A percentile compares a stretch with the other conserved stretches of the same genome.
Conservation (phyloP, 2,113 vertebrate species). For the Hystrix brachyura region DNA sequence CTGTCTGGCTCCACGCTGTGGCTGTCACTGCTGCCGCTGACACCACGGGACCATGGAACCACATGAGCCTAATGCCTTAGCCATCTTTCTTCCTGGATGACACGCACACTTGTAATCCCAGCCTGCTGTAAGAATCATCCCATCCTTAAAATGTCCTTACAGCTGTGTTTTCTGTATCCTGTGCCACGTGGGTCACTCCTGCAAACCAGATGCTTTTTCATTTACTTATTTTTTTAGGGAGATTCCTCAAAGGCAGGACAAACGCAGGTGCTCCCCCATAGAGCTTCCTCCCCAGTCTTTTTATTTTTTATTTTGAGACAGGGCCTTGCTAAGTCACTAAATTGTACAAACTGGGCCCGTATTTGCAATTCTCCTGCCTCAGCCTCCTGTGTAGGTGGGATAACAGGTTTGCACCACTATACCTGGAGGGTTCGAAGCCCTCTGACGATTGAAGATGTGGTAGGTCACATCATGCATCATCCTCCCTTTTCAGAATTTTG, state of each 20-base stretch:
- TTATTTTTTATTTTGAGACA: neutral
- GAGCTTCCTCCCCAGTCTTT: neutral
- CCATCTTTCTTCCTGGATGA: neutral
- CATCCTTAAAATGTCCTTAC: neutral
- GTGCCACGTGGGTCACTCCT: neutral
- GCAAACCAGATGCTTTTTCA: neutral
- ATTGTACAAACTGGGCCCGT: neutral
- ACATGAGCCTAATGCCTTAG: neutral
- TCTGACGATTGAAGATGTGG: neutral
- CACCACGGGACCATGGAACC: too few relatives aligned
- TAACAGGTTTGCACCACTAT: neutral
- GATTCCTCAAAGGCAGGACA: neutral
- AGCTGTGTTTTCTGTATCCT: neutral
- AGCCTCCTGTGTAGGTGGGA: neutral
- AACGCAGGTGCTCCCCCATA: neutral
- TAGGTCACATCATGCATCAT: neutral
- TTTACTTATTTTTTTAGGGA: neutral
- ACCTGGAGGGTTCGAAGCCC: neutral
- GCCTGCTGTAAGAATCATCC: neutral
- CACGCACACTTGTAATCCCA: neutral
- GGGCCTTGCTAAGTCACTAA: neutral
- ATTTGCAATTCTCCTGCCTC: neutral
- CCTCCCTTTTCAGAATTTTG: neutral
- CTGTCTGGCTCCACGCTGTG: neutral
- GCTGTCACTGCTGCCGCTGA: rapidly evolving